Conservation (phyloP, 2,888 invertebrate genomes). For the Tromatobia lineatoria region DNA sequence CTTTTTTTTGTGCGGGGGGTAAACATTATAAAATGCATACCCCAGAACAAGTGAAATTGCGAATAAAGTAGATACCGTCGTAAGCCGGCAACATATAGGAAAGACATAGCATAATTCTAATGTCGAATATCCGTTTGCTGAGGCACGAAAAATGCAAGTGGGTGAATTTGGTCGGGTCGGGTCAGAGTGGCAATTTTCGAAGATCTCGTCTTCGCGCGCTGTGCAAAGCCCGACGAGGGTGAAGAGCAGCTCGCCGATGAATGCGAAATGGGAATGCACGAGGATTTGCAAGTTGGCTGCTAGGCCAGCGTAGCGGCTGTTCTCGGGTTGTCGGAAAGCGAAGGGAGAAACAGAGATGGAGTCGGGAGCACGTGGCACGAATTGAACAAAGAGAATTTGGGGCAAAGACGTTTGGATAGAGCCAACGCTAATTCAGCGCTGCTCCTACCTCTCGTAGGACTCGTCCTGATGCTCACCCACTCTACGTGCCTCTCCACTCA, state of each 20-base stretch:
- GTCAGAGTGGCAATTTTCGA: constrained; percentile 57
- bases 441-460: constrained; percentile 14
- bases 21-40: background rate
- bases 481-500: constrained; percentile 25
- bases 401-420: constrained; percentile 65
- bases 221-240: background rate
- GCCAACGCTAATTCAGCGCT: constrained; percentile 59
- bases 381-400: constrained; percentile 64
- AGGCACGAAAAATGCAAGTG: constrained; percentile 34
- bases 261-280: constrained; percentile 57
- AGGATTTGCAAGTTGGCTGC: constrained; percentile 42
- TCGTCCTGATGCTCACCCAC: constrained; percentile 4
- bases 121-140: background rate
- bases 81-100: background rate
- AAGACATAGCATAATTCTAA: background rate
- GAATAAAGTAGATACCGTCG: background rate
- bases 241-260: constrained; percentile 53
- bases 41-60: background rate
- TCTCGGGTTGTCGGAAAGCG: background rate
- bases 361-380: constrained; percentile 53
- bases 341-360: constrained; percentile 13
- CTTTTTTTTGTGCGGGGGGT: too few relatives aligned
- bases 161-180: constrained; percentile 45
- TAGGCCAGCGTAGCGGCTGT: background rate
- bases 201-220: constrained; percentile 49